Evolutionary conservation across 2,113 vertebrate species (phyloP), one percentile per base, ranked within the genome.

Genomic region (Cercopithecus mona): DNA sequence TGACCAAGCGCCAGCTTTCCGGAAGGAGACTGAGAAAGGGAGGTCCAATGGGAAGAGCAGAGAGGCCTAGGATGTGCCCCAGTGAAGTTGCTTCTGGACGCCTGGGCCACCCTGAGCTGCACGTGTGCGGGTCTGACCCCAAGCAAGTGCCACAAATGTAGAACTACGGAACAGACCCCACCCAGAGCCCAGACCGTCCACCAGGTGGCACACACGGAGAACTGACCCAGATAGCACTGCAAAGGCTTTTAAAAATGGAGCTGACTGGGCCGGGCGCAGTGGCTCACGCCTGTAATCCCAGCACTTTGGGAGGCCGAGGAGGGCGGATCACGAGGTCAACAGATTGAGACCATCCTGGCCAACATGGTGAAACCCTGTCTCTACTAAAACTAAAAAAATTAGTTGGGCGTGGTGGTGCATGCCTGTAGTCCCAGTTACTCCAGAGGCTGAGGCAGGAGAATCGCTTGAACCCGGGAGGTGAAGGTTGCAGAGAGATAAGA

Each of bases 261-360:
- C 68, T 38, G 17, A 55, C 18, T 55, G 6, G 18, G 52, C 17
- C 0, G 6, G 17, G 6, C 18, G 0, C 2, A 18, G 52, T 50
- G 48, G 12, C 48, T 50, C 48, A 50, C 0, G 3, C 48, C 12
- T 50, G 48, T 55, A 20, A 55, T 55, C 52, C 52, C 52, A 55
- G 52, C 18, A 55, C 52, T 20, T 55, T 55, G 52, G 52, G 52
- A 55, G 18, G 18, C 52, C 6, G 6, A 55, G 52, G 52, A 18
- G 52, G 52, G 52, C 0, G 18, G 52, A 20, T 55, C 52, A 55
- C 2, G 2, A 55, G 52, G 52, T 55, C 52, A 55, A 55, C 17
- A 20, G 52, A 55, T 55, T 55, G 18, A 55, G 17, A 55, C 52
- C 52, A 55, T 55, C 52, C 52, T 55, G 52, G 52, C 52, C 52